Percentiles rank a stretch among this genome's conserved stretches.
phyloP scores from a whole-genome alignment of 2,888 invertebrate species.

The Mystacides longicornis region DNA sequence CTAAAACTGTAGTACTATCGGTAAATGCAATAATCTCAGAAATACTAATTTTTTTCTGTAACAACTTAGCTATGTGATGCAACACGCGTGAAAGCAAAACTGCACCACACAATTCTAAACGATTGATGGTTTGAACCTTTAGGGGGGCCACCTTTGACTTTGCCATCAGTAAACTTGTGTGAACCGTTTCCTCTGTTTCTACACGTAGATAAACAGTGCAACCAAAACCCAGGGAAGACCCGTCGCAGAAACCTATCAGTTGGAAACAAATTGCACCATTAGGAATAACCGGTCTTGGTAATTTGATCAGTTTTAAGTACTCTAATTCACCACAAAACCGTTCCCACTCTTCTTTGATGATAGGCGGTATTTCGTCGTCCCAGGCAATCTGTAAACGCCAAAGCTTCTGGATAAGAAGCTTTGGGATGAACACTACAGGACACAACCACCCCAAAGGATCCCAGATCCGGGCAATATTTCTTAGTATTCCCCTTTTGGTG shows the following conservation, averaged over 20 bases:
- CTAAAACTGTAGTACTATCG: too few species aligned
- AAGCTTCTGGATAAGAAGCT: neutral
- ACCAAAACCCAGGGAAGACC: neutral
- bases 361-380: neutral
- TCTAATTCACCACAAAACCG: neutral
- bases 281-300: neutral
- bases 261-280: neutral
- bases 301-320: neutral
- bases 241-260: neutral
- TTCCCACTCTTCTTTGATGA: neutral
- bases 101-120: too few species aligned
- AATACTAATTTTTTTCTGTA: too few species aligned
- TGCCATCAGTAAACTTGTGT: neutral
- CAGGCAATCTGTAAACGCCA: neutral
- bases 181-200: neutral
- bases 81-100: too few species aligned
- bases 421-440: neutral
- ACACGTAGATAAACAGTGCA: neutral
- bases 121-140: neutral
- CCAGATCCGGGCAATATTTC: neutral
- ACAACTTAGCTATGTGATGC: too few species aligned
- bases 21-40: too few species aligned
- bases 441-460: neutral
- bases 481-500: neutral
- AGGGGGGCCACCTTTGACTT: neutral